phyloP scores from a whole-genome alignment of 2,888 invertebrate genomes.

The Dermolepida albohirtum region DNA sequence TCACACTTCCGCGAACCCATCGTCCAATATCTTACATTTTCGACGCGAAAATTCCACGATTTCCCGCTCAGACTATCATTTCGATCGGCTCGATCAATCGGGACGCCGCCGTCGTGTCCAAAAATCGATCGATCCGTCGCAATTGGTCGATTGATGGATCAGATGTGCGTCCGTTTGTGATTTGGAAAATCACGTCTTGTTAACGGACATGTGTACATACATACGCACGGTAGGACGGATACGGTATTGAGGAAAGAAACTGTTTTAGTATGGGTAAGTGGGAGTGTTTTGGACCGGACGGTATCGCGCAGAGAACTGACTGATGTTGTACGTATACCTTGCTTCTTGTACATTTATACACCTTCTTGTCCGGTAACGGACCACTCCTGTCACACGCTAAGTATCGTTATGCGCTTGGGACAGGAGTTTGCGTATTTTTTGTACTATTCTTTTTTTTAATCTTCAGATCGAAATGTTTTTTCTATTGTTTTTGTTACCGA shows the following conservation, averaged over 20 bases:
- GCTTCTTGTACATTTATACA: constrained; percentile 19
- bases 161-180: constrained; percentile 1
- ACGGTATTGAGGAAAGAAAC: background rate
- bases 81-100: background rate
- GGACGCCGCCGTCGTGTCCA: background rate
- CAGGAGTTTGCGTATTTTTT: too few species aligned
- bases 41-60: background rate
- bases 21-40: background rate
- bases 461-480: too few species aligned
- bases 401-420: too few species aligned
- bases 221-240: background rate
- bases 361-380: constrained; percentile 27
- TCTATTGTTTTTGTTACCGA: too few species aligned
- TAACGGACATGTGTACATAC: too few species aligned
- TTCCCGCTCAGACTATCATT: background rate
- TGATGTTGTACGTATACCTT: constrained; percentile 7
- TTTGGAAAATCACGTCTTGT: background rate
- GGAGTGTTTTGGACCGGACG: constrained; percentile 6
- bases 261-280: background rate
- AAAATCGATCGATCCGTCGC: background rate
- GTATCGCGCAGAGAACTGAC: constrained; percentile 11
- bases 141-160: constrained; percentile 14
- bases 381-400: constrained; percentile 1
- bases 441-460: too few species aligned
- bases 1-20: background rate